Conservation (phyloP, 2,888 invertebrate species). For the Hofmannophila pseudospretella region DNA sequence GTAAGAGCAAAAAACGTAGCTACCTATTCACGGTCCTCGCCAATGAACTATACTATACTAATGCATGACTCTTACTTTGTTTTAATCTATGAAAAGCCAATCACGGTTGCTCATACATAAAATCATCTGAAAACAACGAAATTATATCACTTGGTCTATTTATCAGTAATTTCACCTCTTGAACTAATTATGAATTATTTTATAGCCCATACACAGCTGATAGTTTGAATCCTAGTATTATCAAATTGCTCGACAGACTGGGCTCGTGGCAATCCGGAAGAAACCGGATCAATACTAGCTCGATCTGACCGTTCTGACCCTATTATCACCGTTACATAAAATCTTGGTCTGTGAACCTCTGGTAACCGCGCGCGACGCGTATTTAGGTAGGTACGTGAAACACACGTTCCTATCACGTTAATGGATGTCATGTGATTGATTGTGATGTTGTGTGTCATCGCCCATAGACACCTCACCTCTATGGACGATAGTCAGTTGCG, state of each 20-base stretch:
- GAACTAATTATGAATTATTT: conserved; percentile 1
- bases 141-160: no score
- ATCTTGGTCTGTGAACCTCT: conserved; percentile 13
- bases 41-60: no score
- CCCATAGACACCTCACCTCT: no score
- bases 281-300: conserved; percentile 30
- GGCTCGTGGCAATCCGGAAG: conserved; percentile 43
- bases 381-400: conserved; percentile 5
- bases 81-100: no score
- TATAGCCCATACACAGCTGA: neutral
- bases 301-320: conserved; percentile 27
- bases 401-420: conserved; percentile 5
- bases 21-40: no score
- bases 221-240: conserved; percentile 15
- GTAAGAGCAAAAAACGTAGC: no score
- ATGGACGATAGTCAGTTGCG: no score
- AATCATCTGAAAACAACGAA: no score
- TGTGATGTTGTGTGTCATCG: no score
- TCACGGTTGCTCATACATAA: no score
- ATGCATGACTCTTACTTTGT: no score
- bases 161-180: conserved; percentile 4
- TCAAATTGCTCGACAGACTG: conserved; percentile 20
- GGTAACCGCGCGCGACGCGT: conserved; percentile 20
- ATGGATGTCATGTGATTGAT: no score
- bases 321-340: conserved; percentile 9